Percentiles rank a stretch among this genome's conserved stretches.
Evolutionary conservation across 2,888 invertebrate genomes (phyloP).

Genomic region (Latrodectus elegans): DNA sequence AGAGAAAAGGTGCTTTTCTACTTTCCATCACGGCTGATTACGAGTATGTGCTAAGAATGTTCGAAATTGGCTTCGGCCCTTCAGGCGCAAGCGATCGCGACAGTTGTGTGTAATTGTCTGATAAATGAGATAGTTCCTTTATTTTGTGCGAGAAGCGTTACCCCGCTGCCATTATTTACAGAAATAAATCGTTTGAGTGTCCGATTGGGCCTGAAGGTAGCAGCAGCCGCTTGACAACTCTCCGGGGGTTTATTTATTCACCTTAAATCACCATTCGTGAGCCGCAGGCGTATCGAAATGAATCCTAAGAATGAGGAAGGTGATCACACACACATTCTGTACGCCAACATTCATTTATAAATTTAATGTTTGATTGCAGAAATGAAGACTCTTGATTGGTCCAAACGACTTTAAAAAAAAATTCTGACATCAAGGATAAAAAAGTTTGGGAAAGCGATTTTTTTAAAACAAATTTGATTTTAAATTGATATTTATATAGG

Average conservation of each 20-base stretch:
- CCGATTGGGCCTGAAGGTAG: neutral
- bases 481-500: no score
- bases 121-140: neutral
- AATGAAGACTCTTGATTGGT: neutral
- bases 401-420: no score
- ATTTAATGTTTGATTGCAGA: neutral
- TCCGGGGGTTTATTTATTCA: neutral
- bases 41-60: neutral
- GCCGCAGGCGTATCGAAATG: conserved; percentile 1
- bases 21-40: no score
- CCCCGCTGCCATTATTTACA: neutral
- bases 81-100: neutral
- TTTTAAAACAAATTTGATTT: no score
- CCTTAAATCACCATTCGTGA: neutral
- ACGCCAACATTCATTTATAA: neutral
- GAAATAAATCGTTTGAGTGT: conserved; percentile 10
- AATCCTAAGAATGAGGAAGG: conserved; percentile 38
- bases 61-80: neutral
- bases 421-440: no score
- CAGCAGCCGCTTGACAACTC: neutral
- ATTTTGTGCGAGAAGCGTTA: conserved; percentile 5
- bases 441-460: no score
- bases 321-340: neutral
- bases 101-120: neutral
- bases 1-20: no score